A percentile compares a stretch with the other conserved stretches of the same genome.
Evolutionary conservation across 2,888 invertebrate genomes (phyloP).

Genomic region (Helicoverpa assulta): DNA sequence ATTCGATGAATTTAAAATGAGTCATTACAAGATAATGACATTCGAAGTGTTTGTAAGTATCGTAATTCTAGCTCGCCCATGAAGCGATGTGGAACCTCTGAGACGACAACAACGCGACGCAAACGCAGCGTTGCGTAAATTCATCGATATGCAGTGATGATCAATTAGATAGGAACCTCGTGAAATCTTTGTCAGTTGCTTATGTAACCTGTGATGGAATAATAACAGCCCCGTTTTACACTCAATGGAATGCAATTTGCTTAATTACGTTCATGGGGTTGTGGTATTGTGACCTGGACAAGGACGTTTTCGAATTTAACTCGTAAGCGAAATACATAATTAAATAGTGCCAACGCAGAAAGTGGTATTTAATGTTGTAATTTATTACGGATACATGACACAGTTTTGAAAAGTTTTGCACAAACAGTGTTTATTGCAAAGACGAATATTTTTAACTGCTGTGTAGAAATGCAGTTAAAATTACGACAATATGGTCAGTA

Average conservation of each 20-base stretch:
- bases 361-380: conserved; percentile 36
- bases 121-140: conserved; percentile 75
- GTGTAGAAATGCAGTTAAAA: conserved; percentile 17
- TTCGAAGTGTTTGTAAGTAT: conserved; percentile 41
- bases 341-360: background rate
- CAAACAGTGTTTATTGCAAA: conserved; percentile 34
- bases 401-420: conserved; percentile 22
- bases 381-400: conserved; percentile 28
- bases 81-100: conserved; percentile 56
- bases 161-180: conserved; percentile 74
- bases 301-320: conserved; percentile 2
- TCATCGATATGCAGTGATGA: conserved; percentile 81
- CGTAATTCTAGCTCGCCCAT: conserved; percentile 44
- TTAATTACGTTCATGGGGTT: conserved; percentile 1
- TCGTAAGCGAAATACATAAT: too few relatives aligned
- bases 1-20: conserved; percentile 27
- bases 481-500: conserved; percentile 27
- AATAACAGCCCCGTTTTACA: conserved; percentile 55
- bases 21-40: conserved; percentile 40
- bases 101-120: conserved; percentile 56
- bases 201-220: conserved; percentile 74
- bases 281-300: background rate
- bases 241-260: conserved; percentile 18
- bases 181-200: conserved; percentile 69
- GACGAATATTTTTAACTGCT: conserved; percentile 30